Base-by-base conservation (phyloP, 2,797 vertebrate species). In the Oryzias sinensis region DNA sequence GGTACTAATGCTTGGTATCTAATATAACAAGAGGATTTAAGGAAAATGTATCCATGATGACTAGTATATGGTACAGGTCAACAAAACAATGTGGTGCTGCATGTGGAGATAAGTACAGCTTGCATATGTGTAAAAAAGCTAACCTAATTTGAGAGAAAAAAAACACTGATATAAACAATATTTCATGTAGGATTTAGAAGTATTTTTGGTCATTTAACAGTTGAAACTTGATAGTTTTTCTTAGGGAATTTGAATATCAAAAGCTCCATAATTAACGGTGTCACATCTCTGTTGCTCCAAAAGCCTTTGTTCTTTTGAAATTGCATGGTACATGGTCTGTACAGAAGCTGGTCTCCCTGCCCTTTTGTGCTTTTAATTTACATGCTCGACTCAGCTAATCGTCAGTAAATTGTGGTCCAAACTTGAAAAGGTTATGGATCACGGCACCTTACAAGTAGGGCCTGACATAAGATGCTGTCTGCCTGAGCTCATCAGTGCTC, bases 301-400 rank as follows among this genome's bases (percentile, higher is more conserved):
- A 42, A 66, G 72, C 63, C 16, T 70, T 51, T 61, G 53, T 60
- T 43, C 62, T 49, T 42, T 42, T 25, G 71, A 61, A 60, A 73
- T 62, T 70, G 59, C 55, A 42, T 58, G 53, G 68, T 68, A 77
- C 68, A 76, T 81, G 65, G 33, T 11, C 64, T 79, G 67, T 85
- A 72, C 71, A 68, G 57, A 82, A 87, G 87, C 85, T 76, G 79
- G 88, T 88, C 87, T 55, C 3, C 14, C 56, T 90, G 87, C 80
- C 86, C 88, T 89, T 89, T 87, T 65, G 68, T 44, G 1, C 2
- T 57, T 80, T 80, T 80, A 55, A 91, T 90, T 89, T 90, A 86
- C 82, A 88, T 87, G 81, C 83, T 59, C 63, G 64, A 72, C 80
- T 81, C 27, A 15, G 72, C 73, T 81, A 87, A 89, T 89, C 72